Conservation (phyloP, 1,140 invertebrate species). For the Drosophila carrolli region DNA sequence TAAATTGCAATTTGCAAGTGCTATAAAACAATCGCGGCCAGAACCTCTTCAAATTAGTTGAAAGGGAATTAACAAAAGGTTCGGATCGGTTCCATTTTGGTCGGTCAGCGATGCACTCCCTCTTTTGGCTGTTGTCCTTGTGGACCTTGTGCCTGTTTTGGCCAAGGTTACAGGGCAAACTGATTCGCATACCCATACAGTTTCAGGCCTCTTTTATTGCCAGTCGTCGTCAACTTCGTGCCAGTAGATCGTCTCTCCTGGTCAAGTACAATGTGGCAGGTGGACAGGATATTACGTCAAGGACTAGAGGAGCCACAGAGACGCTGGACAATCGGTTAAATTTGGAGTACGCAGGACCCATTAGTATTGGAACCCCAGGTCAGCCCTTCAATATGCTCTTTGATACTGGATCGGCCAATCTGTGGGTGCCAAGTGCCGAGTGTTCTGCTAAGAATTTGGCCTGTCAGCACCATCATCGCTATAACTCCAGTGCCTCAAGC, state of each 20-base stretch:
- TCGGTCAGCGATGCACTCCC: constrained; percentile 7
- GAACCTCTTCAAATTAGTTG: constrained; percentile 33
- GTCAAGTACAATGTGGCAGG: constrained; percentile 40
- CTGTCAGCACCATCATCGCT: constrained; percentile 54
- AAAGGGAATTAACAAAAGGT: constrained; percentile 12
- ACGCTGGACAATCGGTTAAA: constrained; percentile 41
- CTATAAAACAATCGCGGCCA: constrained; percentile 46
- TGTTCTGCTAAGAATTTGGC: constrained; percentile 38
- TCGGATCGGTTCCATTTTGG: constrained; percentile 20
- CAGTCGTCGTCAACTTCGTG: constrained; percentile 34
- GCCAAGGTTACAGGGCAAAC: constrained; percentile 2
- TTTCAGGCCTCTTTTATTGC: constrained; percentile 41
- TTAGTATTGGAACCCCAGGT: constrained; percentile 95
- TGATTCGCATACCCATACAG: constrained; percentile 46
- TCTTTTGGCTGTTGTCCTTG: constrained; percentile 16
- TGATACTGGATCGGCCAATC: constrained; percentile 53
- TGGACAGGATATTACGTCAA: background rate
- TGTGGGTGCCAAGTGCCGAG: constrained; percentile 54
- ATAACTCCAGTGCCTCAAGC: constrained; percentile 31
- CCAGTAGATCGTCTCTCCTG: constrained; percentile 19
- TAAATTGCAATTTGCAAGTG: constrained; percentile 37
- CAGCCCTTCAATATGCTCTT: constrained; percentile 86
- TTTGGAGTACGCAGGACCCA: constrained; percentile 88
- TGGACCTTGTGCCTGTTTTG: constrained; percentile 4
- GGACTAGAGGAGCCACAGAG: constrained; percentile 36